Evolutionary conservation across 2,888 invertebrate species (phyloP).

Genomic region (Drosophila bunnanda): DNA sequence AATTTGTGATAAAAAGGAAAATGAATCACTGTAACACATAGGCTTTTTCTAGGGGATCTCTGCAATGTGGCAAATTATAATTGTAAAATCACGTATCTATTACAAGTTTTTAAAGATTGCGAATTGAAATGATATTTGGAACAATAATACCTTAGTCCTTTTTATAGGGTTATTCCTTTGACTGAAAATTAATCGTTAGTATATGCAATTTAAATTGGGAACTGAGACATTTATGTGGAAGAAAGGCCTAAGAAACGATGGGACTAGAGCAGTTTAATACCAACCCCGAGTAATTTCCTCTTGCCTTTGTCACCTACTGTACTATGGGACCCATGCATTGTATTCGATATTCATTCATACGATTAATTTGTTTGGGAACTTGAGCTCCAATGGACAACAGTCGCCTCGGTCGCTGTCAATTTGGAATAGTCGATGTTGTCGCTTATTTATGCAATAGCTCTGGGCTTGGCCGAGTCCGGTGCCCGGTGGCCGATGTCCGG

Average conservation of each 20-base stretch:
- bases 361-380: slow-evolving; percentile 68
- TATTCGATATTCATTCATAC: slow-evolving; percentile 67
- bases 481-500: slow-evolving; percentile 10
- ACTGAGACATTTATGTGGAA: background rate
- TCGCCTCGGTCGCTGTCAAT: slow-evolving; percentile 43
- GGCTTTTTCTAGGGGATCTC: background rate
- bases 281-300: slow-evolving; percentile 4
- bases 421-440: slow-evolving; percentile 57
- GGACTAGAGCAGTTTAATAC: background rate
- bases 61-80: background rate
- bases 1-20: slow-evolving; percentile 8
- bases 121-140: background rate
- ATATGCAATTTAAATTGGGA: background rate
- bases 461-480: slow-evolving; percentile 27
- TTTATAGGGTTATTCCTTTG: background rate
- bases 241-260: background rate
- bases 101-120: background rate
- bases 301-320: slow-evolving; percentile 59
- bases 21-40: background rate
- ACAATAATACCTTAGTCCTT: too few relatives aligned
- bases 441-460: slow-evolving; percentile 62
- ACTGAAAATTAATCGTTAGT: too few relatives aligned
- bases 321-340: slow-evolving; percentile 42
- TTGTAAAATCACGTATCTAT: background rate
- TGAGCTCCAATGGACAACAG: slow-evolving; percentile 36